Evolutionary conservation across 2,888 invertebrate genomes (phyloP).

Genomic region (Cheilosia scutellata): DNA sequence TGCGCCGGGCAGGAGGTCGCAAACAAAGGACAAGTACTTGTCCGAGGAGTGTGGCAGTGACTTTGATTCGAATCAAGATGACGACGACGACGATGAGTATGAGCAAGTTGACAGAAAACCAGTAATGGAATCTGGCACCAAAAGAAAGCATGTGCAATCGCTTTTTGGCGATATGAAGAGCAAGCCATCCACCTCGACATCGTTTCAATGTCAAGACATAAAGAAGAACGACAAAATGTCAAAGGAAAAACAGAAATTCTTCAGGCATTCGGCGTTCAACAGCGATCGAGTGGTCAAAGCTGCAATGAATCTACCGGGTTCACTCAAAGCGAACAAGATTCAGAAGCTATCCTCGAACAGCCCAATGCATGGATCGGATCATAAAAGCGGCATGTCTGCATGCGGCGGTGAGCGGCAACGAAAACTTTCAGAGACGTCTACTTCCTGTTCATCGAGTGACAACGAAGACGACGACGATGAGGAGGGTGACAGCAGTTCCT

Average conservation of each 20-base stretch:
- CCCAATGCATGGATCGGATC: conserved; percentile 26
- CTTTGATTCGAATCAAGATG: conserved; percentile 22
- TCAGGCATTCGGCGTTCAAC: conserved; percentile 92
- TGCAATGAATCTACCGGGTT: conserved; percentile 54
- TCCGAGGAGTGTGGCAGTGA: conserved; percentile 75
- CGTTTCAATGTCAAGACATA: conserved; percentile 80
- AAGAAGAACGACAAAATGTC: conserved; percentile 90
- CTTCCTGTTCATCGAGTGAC: conserved; percentile 83
- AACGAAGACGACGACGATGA: conserved; percentile 81
- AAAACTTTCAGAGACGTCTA: conserved; percentile 82
- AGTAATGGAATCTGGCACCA: conserved; percentile 40
- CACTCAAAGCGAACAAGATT: conserved; percentile 42
- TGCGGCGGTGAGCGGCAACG: conserved; percentile 73
- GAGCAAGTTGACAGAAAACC: conserved; percentile 46
- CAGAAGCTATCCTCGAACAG: conserved; percentile 39
- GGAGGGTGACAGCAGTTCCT: conserved; percentile 81
- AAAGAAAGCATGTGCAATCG: conserved; percentile 39
- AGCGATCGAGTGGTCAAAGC: conserved; percentile 83
- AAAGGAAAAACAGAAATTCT: conserved; percentile 95
- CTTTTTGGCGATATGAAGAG: conserved; percentile 46
- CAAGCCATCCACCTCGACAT: conserved; percentile 61
- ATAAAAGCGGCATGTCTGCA: conserved; percentile 13
- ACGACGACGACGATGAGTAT: conserved; percentile 27
- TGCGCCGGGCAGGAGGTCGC: conserved; percentile 37
- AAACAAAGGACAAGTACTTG: conserved; percentile 54